These are phyloP conservation scores for Melinaea marsaeus DNA, from an alignment of 2,888 invertebrate species.

Conservation along the genomic window DNA sequence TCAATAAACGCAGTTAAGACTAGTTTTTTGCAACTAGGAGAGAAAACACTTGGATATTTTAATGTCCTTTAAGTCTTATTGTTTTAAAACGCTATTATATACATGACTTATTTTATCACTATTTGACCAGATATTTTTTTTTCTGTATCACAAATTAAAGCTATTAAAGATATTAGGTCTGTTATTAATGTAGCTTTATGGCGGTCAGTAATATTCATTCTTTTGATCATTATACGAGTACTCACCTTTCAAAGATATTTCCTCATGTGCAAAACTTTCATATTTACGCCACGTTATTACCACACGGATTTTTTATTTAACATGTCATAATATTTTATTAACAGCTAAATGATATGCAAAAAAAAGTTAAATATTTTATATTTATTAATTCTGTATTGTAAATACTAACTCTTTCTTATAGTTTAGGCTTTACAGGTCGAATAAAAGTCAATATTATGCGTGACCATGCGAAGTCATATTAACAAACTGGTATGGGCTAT, in stretches of 20 bases:
- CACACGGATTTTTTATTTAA: slow-evolving; percentile 9
- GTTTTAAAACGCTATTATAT: background rate
- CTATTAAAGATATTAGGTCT: background rate
- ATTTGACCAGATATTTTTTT: no score
- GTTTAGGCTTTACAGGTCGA: background rate
- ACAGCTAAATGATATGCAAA: background rate
- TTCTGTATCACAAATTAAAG: no score
- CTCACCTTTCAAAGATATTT: background rate
- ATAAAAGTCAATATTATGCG: no score
- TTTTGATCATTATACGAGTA: background rate
- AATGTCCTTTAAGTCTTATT: no score
- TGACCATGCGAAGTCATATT: no score
- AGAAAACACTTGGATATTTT: no score
- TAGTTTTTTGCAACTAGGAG: slow-evolving; percentile 14
- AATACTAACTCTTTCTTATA: no score
- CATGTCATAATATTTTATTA: slow-evolving; percentile 11
- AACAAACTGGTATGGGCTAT: no score
- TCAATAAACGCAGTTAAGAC: slow-evolving; percentile 63
- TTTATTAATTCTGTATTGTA: background rate
- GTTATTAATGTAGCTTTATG: background rate
- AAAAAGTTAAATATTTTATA: no score
- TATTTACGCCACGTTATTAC: slow-evolving; percentile 13
- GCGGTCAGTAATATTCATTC: background rate
- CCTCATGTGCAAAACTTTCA: slow-evolving; percentile 10
- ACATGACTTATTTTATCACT: no score